Evolutionary conservation across 2,888 invertebrate genomes (phyloP), one percentile per base, ranked within the genome.

Genomic region (Dendrolimus houi): DNA sequence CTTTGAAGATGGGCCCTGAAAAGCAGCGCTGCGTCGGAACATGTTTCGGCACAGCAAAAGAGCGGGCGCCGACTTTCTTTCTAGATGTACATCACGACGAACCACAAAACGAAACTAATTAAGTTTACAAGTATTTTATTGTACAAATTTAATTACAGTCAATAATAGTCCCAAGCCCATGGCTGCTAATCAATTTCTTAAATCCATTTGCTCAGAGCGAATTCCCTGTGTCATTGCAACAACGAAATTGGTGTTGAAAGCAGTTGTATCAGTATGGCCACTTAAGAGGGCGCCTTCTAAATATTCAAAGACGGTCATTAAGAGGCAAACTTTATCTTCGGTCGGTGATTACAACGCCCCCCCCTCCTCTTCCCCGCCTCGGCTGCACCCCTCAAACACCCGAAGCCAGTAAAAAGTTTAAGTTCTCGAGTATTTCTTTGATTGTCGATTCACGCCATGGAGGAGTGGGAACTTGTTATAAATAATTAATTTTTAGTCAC

Each of bases 271-370:
- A 8, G 12, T 47, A 6, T 9, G 47, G 47, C 47, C 47, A 47
- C 47, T 47, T 47, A 47, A 47, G 47, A 8, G 9, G 12, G 47
- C 47, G 8, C 9, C 47, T 47, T 47, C 47, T 62, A 59, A 63
- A 62, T 64, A 64, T 65, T 65, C 60, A 65, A 64, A 64, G 60
- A 59, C 58, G 59, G 61, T 65, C 61, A 62, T 65, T 65, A 65
- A 56, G 60, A 57, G 55, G 56, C 55, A 53, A 59, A 57, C 54
- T 57, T 57, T 57, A 57, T 57, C 57, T 54, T 54, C 29, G 29
- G 54, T 2, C 54, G 54, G 54, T 41, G 40, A 54, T 54, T 54
- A 54, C 54, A 10, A 8, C 29, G 2, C 54, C 9, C 9, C 3
- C 42, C 42, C 10, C 42, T 42, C 42, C 14, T 42, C 9, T 2